phyloP scores from a whole-genome alignment of 1,140 invertebrate genomes.

The Homarus americanus region DNA sequence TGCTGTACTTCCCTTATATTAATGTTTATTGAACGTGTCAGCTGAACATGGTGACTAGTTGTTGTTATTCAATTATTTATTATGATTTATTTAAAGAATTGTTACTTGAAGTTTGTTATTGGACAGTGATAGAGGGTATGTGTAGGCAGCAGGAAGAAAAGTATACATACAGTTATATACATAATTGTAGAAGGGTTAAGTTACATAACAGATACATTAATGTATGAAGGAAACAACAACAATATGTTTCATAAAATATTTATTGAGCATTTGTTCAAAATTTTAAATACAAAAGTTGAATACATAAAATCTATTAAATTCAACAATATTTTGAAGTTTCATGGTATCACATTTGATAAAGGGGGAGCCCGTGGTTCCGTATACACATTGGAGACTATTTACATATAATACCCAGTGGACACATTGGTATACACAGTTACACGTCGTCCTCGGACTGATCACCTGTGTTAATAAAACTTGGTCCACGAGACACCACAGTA shows the following conservation, averaged over 20 bases:
- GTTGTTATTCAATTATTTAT: too few species aligned
- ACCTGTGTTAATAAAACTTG: neutral
- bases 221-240: neutral
- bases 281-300: slow-evolving; percentile 72
- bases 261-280: slow-evolving; percentile 72
- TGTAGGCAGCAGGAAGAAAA: too few species aligned
- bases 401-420: slow-evolving; percentile 24
- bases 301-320: slow-evolving; percentile 73
- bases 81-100: too few species aligned
- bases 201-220: neutral
- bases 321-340: slow-evolving; percentile 73
- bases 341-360: slow-evolving; percentile 69
- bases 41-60: too few species aligned
- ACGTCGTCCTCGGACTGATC: slow-evolving; percentile 3
- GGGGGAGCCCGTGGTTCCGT: slow-evolving; percentile 56
- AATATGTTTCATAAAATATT: slow-evolving; percentile 66
- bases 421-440: slow-evolving; percentile 46
- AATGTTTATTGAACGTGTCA: too few species aligned
- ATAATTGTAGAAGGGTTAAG: neutral
- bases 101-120: too few species aligned
- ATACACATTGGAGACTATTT: slow-evolving; percentile 54
- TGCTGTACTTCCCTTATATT: too few species aligned
- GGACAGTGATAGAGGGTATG: too few species aligned
- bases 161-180: neutral
- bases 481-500: neutral